These are phyloP conservation scores for Lethocerus indicus DNA, from an alignment of 1,140 invertebrate genomes.

Conservation along the genomic window DNA sequence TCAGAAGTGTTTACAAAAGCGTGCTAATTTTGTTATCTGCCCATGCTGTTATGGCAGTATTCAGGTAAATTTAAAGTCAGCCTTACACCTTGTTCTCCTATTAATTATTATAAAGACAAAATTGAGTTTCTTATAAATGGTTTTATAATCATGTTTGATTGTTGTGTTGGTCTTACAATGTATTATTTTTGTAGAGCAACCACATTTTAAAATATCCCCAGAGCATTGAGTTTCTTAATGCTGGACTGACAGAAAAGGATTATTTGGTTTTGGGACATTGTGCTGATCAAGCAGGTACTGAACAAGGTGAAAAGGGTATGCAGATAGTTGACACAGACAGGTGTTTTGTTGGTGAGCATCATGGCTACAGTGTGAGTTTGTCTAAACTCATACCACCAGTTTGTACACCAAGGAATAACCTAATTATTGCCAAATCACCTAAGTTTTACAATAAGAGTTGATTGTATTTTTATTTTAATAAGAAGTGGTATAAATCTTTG, in stretches of 20 bases:
- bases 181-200: slow-evolving; percentile 26
- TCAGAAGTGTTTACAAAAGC: slow-evolving; percentile 54
- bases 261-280: slow-evolving; percentile 72
- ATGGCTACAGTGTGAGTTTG: slow-evolving; percentile 55
- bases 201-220: slow-evolving; percentile 53
- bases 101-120: background rate
- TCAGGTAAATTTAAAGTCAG: slow-evolving; percentile 24
- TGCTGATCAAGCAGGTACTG: slow-evolving; percentile 72
- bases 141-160: background rate
- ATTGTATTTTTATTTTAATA: too few relatives aligned
- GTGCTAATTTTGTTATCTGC: slow-evolving; percentile 74
- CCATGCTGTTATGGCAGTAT: slow-evolving; percentile 91
- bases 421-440: slow-evolving; percentile 83
- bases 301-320: slow-evolving; percentile 69
- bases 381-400: slow-evolving; percentile 55
- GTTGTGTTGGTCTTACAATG: background rate
- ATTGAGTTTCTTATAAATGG: background rate
- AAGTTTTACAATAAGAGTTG: too few relatives aligned
- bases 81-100: background rate
- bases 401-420: slow-evolving; percentile 88
- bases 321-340: slow-evolving; percentile 75
- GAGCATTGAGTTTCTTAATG: slow-evolving; percentile 34
- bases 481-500: too few relatives aligned
- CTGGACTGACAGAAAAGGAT: slow-evolving; percentile 35
- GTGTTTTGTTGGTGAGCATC: slow-evolving; percentile 48